A percentile compares a stretch with the other conserved stretches of the same genome.
phyloP scores from a whole-genome alignment of 1,140 invertebrate genomes.

The Zaprionus capensis region DNA sequence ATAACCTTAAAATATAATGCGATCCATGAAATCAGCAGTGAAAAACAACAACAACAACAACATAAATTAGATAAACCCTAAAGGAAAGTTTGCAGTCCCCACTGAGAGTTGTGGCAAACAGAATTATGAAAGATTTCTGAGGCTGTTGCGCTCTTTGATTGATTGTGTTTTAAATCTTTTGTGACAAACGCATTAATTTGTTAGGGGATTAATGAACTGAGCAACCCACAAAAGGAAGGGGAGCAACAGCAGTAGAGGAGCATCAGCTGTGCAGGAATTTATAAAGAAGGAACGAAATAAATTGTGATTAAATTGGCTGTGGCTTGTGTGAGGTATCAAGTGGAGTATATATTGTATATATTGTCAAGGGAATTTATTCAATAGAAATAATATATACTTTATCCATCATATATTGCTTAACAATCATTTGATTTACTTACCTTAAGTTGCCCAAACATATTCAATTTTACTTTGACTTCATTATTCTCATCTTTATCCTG shows the following conservation, averaged over 20 bases:
- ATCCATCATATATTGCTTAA: background rate
- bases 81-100: background rate
- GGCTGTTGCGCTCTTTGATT: slow-evolving; percentile 61
- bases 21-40: slow-evolving; percentile 66
- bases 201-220: slow-evolving; percentile 70
- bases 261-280: slow-evolving; percentile 33
- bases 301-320: background rate
- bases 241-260: too few relatives aligned
- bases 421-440: background rate
- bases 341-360: background rate
- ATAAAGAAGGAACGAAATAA: background rate
- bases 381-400: too few relatives aligned
- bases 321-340: background rate
- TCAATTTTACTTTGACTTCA: background rate
- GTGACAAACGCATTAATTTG: slow-evolving; percentile 75
- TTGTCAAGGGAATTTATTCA: background rate
- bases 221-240: background rate
- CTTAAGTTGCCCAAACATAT: background rate
- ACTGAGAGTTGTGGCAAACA: slow-evolving; percentile 28
- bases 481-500: background rate
- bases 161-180: slow-evolving; percentile 74
- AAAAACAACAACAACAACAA: slow-evolving; percentile 30
- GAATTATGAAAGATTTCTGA: slow-evolving; percentile 69
- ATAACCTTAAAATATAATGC: slow-evolving; percentile 77
- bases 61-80: slow-evolving; percentile 63